Conservation (phyloP, 2,888 invertebrate species). For the Trachelus stipa region DNA sequence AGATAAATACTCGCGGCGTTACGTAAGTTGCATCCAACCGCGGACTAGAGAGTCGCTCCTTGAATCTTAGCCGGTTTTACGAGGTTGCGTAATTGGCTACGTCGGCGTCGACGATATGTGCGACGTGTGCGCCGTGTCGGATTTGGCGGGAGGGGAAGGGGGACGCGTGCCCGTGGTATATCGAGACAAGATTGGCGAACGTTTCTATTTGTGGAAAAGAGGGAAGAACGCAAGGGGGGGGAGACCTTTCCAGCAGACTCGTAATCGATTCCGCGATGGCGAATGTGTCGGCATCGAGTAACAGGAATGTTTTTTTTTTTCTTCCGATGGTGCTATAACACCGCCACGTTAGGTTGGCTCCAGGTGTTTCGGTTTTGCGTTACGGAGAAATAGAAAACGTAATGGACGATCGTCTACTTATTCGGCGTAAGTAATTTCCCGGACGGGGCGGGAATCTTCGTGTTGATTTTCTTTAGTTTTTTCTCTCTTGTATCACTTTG, state of each 20-base stretch:
- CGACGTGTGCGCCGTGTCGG: neutral
- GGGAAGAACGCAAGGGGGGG: neutral
- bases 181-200: conserved; percentile 14
- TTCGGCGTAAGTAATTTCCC: neutral
- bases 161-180: conserved; percentile 16
- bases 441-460: neutral
- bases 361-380: neutral
- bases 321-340: neutral
- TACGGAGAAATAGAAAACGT: neutral
- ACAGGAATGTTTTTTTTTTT: neutral
- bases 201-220: neutral
- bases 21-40: conserved; percentile 53
- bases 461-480: neutral
- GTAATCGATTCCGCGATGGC: conserved; percentile 6
- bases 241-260: neutral
- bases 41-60: neutral
- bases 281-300: neutral
- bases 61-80: neutral
- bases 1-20: conserved; percentile 52
- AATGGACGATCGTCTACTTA: neutral
- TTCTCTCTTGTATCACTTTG: neutral
- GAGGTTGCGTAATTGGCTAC: neutral
- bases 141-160: neutral
- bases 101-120: neutral
- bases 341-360: neutral